These are phyloP conservation scores for Cygnus buccinator DNA, from an alignment of 2,113 vertebrate genomes.

Conservation along the genomic window DNA sequence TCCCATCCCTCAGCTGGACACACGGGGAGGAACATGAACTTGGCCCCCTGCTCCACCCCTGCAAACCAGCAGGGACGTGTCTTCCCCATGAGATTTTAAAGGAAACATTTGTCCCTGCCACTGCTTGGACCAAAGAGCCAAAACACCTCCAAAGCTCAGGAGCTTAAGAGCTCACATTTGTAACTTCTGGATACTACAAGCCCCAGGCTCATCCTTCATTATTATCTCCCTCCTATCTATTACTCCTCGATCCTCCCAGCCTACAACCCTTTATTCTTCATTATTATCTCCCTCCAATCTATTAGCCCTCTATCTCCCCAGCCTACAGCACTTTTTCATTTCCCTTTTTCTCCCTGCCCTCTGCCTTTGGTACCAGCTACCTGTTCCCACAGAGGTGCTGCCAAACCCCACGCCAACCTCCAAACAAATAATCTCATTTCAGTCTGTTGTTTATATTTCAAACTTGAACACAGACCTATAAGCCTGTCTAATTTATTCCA, in stretches of 20 bases:
- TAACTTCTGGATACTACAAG: background rate
- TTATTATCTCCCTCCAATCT: background rate
- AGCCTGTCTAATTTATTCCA: background rate
- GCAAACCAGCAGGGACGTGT: background rate
- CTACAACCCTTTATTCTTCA: background rate
- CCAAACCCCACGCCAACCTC: background rate
- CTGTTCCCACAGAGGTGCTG: background rate
- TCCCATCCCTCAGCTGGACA: no score
- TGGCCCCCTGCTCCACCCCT: background rate
- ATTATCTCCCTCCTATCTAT: background rate
- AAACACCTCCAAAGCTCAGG: background rate
- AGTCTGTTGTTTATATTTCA: background rate
- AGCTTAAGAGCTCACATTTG: background rate
- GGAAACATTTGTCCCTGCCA: background rate
- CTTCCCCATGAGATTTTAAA: background rate
- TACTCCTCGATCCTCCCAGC: background rate
- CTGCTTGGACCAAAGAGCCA: background rate
- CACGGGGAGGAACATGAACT: background rate
- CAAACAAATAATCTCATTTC: background rate
- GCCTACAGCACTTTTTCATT: background rate
- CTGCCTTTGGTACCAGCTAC: background rate
- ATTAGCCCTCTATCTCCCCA: background rate
- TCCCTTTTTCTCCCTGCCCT: accelerated
- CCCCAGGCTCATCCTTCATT: background rate
- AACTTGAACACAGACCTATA: background rate